Conservation (phyloP, 2,797 vertebrate species). For the Muraenolepis orangiensis region DNA sequence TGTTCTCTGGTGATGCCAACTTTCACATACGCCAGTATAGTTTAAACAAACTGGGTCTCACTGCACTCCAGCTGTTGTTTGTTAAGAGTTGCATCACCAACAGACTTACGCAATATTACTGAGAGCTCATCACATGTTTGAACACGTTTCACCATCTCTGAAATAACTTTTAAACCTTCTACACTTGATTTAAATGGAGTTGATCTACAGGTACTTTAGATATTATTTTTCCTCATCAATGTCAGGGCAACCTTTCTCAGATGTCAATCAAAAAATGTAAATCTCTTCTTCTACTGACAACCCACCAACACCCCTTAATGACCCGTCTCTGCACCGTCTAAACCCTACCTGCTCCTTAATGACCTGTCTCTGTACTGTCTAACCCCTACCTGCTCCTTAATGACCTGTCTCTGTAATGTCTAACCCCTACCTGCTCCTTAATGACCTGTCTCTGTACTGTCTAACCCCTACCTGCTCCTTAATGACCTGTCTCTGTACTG, state of each 20-base stretch:
- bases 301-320: too few relatives aligned
- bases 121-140: not conserved
- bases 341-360: too few relatives aligned
- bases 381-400: too few relatives aligned
- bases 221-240: not conserved
- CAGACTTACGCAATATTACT: not conserved
- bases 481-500: too few relatives aligned
- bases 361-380: too few relatives aligned
- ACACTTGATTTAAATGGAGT: not conserved
- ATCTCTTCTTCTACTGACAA: too few relatives aligned
- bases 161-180: not conserved
- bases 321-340: too few relatives aligned
- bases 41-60: not conserved
- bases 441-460: too few relatives aligned
- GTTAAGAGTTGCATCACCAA: not conserved
- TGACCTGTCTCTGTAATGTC: too few relatives aligned
- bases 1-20: not conserved
- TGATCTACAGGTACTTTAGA: not conserved
- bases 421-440: too few relatives aligned
- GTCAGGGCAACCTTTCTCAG: not conserved
- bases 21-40: not conserved
- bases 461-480: too few relatives aligned
- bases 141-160: not conserved
- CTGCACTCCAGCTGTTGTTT: not conserved
- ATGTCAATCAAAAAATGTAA: not conserved